Base-by-base conservation (phyloP, 35 echinoderm and acorn worm species). In the Heliocidaris erythrogramma region DNA sequence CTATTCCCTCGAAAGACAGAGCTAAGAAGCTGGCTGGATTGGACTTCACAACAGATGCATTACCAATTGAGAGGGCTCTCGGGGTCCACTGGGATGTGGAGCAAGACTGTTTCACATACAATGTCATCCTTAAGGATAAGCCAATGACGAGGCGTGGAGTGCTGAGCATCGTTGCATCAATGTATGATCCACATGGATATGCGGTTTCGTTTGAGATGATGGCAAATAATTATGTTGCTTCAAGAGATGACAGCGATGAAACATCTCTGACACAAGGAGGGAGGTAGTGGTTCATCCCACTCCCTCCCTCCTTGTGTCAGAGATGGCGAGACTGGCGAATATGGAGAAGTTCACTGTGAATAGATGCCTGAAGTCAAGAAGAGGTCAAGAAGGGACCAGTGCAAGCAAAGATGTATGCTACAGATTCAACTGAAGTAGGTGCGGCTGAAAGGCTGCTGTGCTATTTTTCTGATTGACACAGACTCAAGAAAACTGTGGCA, bases 111-210 rank as follows among this genome's bases (percentile, higher is more conserved):
- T 91, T 97, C 9, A 85, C 32, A 18, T 95, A 94, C 52, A 95
- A 94, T 11, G 78, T 93, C 7, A 13, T 30, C 13, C 12, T 17
- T 5, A 87, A 95, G 84, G 90, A 95, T 18, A 95, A 95, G 30
- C 95, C 95, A 18, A 18, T 59, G 87, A 96, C 94, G 6, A 96
- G 94, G 88, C 71, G 97, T 48, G 97, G 94, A 42, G 9, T 96
- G 8, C 30, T 96, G 4, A 95, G 90, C 47, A 91, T 94, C 65
- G 90, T 96, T 7, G 90, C 90, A 30, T 94, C 94, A 7, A 93
- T 96, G 4, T 96, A 96, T 65, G 96, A 96, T 87, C 95, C 94
- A 4, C 59, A 48, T 9, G 97, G 97, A 7, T 95, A 91, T 52
- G 93, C 65, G 1, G 56, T 17, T 47, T 94, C 97, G 17, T 94